Evolutionary conservation across 2,797 vertebrate species (phyloP).

Genomic region (Thalassophryne amazonica): DNA sequence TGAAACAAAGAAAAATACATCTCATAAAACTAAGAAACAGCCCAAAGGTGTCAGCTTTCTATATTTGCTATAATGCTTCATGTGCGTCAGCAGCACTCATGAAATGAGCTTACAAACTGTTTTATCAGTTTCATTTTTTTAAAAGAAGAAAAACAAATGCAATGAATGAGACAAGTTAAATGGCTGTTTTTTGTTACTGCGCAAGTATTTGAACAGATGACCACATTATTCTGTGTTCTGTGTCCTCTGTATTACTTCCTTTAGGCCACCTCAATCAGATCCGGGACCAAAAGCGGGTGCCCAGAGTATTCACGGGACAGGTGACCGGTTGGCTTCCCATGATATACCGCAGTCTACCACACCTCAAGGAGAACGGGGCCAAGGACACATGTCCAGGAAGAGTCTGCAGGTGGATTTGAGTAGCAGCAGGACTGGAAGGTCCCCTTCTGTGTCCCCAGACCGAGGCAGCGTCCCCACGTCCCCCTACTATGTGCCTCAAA

Average conservation of each 20-base stretch:
- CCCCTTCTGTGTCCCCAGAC: conserved; percentile 88
- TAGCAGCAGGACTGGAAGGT: conserved; percentile 82
- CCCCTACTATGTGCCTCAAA: conserved; percentile 97
- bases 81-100: too few species aligned
- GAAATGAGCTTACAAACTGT: too few species aligned
- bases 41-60: too few species aligned
- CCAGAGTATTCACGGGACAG: conserved; percentile 70
- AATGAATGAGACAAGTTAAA: too few species aligned
- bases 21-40: too few species aligned
- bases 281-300: conserved; percentile 80
- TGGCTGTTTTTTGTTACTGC: too few species aligned
- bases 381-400: conserved; percentile 79
- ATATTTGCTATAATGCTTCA: too few species aligned
- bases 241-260: conserved; percentile 60
- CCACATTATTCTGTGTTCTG: background rate
- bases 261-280: conserved; percentile 84
- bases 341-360: conserved; percentile 59
- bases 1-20: too few species aligned
- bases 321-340: conserved; percentile 74
- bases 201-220: too few species aligned
- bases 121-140: too few species aligned
- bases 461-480: conserved; percentile 91
- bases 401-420: conserved; percentile 90
- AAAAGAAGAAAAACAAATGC: too few species aligned
- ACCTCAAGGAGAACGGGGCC: conserved; percentile 57